Base-by-base conservation (phyloP, 1,140 invertebrate species). In the Tenebrio molitor region DNA sequence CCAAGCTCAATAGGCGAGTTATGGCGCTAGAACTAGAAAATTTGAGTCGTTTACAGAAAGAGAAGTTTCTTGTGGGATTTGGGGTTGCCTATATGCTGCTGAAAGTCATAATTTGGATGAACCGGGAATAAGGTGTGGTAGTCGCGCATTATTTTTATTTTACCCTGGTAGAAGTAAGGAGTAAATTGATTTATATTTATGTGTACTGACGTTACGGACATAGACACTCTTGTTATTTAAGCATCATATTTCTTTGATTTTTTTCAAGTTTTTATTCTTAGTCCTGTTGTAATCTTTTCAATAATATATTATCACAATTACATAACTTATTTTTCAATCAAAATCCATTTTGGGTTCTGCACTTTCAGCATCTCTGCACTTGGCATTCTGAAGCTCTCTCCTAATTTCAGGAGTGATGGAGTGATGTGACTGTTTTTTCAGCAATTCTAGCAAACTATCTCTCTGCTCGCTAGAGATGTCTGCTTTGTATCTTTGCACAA, bases 401-500 rank as follows among this genome's bases (percentile, higher is more conserved):
- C 95, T 84, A 70, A 98, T 91, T 86, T 97, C 95, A 1, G 89
- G 83, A 16, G 95, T 95, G 6, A 99, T 92, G 58, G 89, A 87
- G 29, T 89, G 88, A 86, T 99, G 97, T 3, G 82, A 84, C 79
- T 98, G 94, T 84, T 82, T 85, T 70, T 88, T 88, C 0, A 97
- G 79, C 5, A 99, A 85, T 74, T 91, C 89, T 14, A 97, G 82
- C 23, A 99, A 83, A 15, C 91, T 91, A 81, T 97, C 94, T 81
- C 92, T 91, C 84, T 99, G 97, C 79, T 98, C 97, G 15, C 90
- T 89, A 70, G 95, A 96, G 53, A 99, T 92, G 83, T 99, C 95
- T 69, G 93, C 90, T 84, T 98, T 99, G 83, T 99, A 99, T 71
- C 95, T 88, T 84, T 99, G 96, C 1, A 93, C 92, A 88, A 99